phyloP scores from a whole-genome alignment of 1,140 invertebrate genomes.

The Triops longicaudatus region DNA sequence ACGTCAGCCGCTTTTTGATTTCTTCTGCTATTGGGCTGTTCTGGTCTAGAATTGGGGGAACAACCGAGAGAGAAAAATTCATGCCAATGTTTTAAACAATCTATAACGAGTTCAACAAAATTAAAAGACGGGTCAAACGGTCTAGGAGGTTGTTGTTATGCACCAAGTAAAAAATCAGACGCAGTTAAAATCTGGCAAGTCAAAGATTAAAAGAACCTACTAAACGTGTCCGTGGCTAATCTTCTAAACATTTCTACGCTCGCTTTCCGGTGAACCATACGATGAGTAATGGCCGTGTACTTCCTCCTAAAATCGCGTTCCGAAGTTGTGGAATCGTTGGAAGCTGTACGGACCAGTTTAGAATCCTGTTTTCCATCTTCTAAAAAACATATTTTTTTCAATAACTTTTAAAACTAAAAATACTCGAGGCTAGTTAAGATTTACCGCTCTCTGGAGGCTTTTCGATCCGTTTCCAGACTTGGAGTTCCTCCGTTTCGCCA shows the following conservation, averaged over 20 bases:
- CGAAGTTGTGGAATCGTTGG: constrained; percentile 56
- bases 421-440: background rate
- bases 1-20: constrained; percentile 16
- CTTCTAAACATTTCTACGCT: constrained; percentile 82
- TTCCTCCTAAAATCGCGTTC: constrained; percentile 76
- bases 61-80: constrained; percentile 3
- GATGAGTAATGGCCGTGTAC: constrained; percentile 76
- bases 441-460: constrained; percentile 27
- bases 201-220: constrained; percentile 47
- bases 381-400: background rate
- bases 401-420: background rate
- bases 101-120: background rate
- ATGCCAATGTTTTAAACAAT: background rate
- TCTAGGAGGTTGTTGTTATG: background rate
- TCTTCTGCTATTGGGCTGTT: constrained; percentile 16
- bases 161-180: background rate
- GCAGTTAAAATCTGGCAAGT: background rate
- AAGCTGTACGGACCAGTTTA: constrained; percentile 25
- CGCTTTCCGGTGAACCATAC: constrained; percentile 83
- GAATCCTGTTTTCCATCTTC: background rate
- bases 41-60: background rate
- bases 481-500: constrained; percentile 58
- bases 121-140: background rate
- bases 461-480: constrained; percentile 56
- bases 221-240: constrained; percentile 70